These are phyloP conservation scores for Orgyia antiqua DNA, from an alignment of 2,888 invertebrate species.

Conservation along the genomic window DNA sequence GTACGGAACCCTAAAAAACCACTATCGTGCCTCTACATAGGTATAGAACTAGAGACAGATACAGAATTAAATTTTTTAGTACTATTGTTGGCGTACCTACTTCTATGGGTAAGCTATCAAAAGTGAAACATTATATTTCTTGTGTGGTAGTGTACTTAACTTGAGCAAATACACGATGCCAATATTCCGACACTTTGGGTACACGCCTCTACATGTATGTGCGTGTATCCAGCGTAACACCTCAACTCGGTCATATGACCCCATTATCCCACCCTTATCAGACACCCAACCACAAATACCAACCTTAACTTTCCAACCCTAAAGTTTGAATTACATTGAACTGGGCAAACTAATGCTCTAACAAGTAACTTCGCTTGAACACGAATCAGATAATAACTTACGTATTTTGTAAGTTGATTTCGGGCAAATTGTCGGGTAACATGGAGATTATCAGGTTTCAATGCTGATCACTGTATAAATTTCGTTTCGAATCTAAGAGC, in stretches of 20 bases:
- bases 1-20: too few species aligned
- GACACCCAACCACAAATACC: slow-evolving; percentile 31
- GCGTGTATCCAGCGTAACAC: slow-evolving; percentile 48
- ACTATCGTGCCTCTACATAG: too few species aligned
- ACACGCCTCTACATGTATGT: slow-evolving; percentile 51
- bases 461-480: slow-evolving; percentile 38
- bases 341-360: slow-evolving; percentile 36
- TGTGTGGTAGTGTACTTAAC: slow-evolving; percentile 37
- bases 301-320: slow-evolving; percentile 34
- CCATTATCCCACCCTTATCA: slow-evolving; percentile 58
- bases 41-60: too few species aligned
- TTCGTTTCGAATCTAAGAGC: slow-evolving; percentile 31
- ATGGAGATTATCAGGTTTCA: slow-evolving; percentile 45
- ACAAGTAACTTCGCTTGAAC: slow-evolving; percentile 46
- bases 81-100: too few species aligned
- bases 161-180: slow-evolving; percentile 46
- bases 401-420: slow-evolving; percentile 54
- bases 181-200: slow-evolving; percentile 57
- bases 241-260: slow-evolving; percentile 61
- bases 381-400: slow-evolving; percentile 56
- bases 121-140: too few species aligned
- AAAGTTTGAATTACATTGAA: slow-evolving; percentile 37
- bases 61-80: too few species aligned
- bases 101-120: too few species aligned
- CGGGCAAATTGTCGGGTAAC: slow-evolving; percentile 38